A percentile compares a stretch with the other conserved stretches of the same genome.
These are phyloP conservation scores for Pluvialis apricaria DNA, from an alignment of 2,113 vertebrate genomes.

Conservation along the genomic window DNA sequence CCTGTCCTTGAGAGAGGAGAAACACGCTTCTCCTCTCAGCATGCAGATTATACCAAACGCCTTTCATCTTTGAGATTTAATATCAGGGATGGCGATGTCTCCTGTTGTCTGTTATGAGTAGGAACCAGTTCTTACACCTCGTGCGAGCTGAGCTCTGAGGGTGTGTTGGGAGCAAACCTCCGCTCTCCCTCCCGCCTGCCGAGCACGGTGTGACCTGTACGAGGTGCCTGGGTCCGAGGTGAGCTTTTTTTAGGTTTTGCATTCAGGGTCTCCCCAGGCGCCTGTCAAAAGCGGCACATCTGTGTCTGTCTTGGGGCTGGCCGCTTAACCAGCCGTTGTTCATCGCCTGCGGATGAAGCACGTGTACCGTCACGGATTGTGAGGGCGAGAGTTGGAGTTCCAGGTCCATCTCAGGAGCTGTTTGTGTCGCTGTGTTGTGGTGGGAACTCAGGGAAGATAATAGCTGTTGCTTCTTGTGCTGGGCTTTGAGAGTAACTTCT, in stretches of 20 bases:
- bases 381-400: background rate
- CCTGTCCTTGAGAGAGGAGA: background rate
- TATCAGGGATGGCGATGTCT: background rate
- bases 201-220: rapidly evolving
- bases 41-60: background rate
- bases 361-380: background rate
- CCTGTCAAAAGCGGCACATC: background rate
- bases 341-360: background rate
- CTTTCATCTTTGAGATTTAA: background rate
- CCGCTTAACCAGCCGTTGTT: too few relatives aligned
- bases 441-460: background rate
- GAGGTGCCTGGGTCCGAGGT: background rate
- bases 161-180: background rate
- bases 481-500: background rate
- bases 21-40: background rate
- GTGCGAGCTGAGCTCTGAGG: background rate
- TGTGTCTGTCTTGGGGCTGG: background rate
- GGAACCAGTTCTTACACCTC: background rate
- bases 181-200: background rate
- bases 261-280: background rate
- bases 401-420: background rate
- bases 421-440: background rate
- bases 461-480: background rate
- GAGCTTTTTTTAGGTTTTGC: too few relatives aligned
- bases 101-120: background rate